Conservation (phyloP, 2,113 vertebrate genomes). For the rabbit (Oryctolagus cuniculus) region DNA sequence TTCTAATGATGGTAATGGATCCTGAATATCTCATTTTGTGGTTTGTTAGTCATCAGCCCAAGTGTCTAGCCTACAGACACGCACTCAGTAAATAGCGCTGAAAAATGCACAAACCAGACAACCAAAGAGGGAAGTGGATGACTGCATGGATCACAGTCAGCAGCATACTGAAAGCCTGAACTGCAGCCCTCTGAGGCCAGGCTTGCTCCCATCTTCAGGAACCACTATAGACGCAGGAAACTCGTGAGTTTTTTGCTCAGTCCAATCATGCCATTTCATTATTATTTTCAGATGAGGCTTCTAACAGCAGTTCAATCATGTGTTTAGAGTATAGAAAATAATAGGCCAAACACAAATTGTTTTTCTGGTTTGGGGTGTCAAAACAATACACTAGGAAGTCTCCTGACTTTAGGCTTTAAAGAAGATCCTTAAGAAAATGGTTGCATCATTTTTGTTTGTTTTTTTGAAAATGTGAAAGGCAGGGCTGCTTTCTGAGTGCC, state of each 20-base stretch:
- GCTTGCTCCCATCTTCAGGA: neutral
- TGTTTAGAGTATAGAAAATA: constrained; percentile 32
- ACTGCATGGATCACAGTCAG: neutral
- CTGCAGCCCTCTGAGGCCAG: neutral
- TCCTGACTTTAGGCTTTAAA: constrained; percentile 36
- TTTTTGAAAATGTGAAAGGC: neutral
- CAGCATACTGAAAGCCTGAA: neutral
- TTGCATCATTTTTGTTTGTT: neutral
- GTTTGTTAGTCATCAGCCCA: neutral
- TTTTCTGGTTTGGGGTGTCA: neutral
- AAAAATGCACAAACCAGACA: neutral
- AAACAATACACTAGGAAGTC: neutral
- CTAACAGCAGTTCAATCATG: neutral
- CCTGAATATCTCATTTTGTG: neutral
- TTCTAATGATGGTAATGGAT: neutral
- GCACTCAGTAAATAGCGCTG: neutral
- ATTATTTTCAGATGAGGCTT: neutral
- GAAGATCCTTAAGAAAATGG: neutral
- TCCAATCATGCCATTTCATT: neutral
- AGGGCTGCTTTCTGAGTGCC: neutral
- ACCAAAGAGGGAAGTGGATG: neutral
- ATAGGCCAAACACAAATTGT: neutral
- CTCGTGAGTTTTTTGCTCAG: neutral
- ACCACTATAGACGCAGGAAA: neutral
- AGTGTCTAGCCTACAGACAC: neutral